These are phyloP conservation scores for Athetis lepigone DNA, from an alignment of 2,888 invertebrate genomes.

Conservation along the genomic window DNA sequence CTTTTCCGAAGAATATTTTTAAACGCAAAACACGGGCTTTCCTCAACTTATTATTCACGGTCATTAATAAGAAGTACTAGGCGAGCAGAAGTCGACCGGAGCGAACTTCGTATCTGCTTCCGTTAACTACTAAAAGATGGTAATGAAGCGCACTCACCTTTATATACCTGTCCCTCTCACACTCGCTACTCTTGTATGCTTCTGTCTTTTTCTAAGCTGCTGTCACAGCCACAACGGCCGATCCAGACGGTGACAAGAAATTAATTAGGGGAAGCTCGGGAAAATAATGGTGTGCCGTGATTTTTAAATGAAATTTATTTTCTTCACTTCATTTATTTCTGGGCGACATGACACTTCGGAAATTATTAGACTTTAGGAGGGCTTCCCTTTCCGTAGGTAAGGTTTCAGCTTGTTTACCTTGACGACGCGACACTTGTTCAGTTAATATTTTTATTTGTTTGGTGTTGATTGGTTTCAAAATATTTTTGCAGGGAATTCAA, in stretches of 20 bases:
- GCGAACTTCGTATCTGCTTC: slow-evolving; percentile 85
- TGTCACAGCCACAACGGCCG: slow-evolving; percentile 87
- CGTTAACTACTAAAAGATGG: slow-evolving; percentile 88
- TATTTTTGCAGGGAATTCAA: slow-evolving; percentile 16
- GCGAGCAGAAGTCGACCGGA: slow-evolving; percentile 81
- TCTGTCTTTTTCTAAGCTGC: slow-evolving; percentile 75
- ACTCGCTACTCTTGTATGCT: slow-evolving; percentile 43
- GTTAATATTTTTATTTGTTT: slow-evolving; percentile 54
- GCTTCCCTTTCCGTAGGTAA: slow-evolving; percentile 78
- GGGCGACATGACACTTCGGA: slow-evolving; percentile 89
- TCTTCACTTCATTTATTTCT: slow-evolving; percentile 89
- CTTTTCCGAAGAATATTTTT: slow-evolving; percentile 45
- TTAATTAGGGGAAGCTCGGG: slow-evolving; percentile 89
- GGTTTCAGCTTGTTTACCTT: slow-evolving; percentile 81
- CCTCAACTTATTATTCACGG: slow-evolving; percentile 74
- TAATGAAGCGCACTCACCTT: slow-evolving; percentile 88
- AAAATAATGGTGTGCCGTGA: slow-evolving; percentile 89
- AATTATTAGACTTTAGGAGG: slow-evolving; percentile 86
- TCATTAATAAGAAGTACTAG: slow-evolving; percentile 85
- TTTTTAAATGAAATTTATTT: slow-evolving; percentile 90
- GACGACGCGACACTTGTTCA: slow-evolving; percentile 50
- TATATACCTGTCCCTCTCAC: slow-evolving; percentile 71
- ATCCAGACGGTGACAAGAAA: slow-evolving; percentile 90
- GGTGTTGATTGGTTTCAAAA: slow-evolving; percentile 54
- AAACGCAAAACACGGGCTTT: slow-evolving; percentile 65